These are phyloP conservation scores for Lonchura striata DNA, from an alignment of 2,113 vertebrate species.

Conservation along the genomic window DNA sequence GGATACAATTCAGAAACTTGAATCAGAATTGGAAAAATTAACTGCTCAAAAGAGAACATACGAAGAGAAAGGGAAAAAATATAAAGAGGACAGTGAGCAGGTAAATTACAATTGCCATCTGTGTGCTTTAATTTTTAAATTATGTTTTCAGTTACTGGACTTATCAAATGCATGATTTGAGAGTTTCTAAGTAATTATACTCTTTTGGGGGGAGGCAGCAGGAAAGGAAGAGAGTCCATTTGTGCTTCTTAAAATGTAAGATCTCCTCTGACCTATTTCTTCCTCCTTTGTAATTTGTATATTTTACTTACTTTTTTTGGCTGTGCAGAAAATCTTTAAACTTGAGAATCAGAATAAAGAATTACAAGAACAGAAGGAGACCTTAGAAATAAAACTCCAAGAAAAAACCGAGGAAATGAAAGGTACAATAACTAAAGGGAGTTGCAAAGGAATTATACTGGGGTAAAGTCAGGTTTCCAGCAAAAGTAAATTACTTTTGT, in stretches of 20 bases:
- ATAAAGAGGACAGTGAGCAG: conserved; percentile 77
- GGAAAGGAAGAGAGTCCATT: neutral
- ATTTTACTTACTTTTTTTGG: neutral
- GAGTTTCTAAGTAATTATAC: neutral
- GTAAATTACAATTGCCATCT: conserved; percentile 54
- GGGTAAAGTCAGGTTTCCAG: neutral
- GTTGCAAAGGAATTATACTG: neutral
- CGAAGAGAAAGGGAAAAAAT: conserved; percentile 81
- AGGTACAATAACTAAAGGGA: conserved; percentile 72
- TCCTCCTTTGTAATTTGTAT: neutral
- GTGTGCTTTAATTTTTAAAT: neutral
- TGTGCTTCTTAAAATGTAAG: neutral
- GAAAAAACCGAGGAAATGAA: conserved; percentile 78
- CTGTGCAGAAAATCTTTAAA: conserved; percentile 69
- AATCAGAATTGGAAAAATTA: conserved; percentile 82
- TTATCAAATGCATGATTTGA: neutral
- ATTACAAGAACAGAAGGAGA: conserved; percentile 78
- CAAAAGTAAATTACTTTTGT: neutral
- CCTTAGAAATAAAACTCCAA: conserved; percentile 75
- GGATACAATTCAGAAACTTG: conserved; percentile 83
- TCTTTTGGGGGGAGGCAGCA: neutral
- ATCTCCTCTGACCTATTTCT: neutral
- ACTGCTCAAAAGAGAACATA: conserved; percentile 67
- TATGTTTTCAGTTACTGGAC: neutral
- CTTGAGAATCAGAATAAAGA: conserved; percentile 78